Percentiles rank a stretch among this genome's conserved stretches.
These are phyloP conservation scores for Drosophila mimetica DNA, from an alignment of 2,888 invertebrate genomes.

Conservation along the genomic window DNA sequence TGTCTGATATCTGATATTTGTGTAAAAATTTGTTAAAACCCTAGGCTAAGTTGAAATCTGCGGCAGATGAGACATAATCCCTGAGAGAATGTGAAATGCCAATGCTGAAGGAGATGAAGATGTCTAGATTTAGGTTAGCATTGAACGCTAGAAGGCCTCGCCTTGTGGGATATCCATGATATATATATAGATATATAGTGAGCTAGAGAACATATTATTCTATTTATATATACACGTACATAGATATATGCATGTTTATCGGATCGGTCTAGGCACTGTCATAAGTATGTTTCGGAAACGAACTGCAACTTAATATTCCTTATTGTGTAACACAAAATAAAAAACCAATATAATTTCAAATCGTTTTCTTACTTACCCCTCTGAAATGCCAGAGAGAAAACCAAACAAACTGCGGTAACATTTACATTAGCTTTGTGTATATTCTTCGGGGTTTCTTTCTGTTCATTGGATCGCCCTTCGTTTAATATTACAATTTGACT, in stretches of 20 bases:
- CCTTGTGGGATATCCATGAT: conserved; percentile 29
- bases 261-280: conserved; percentile 42
- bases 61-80: conserved; percentile 13
- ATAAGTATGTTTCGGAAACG: conserved; percentile 47
- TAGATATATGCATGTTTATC: conserved; percentile 39
- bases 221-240: conserved; percentile 31
- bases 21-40: conserved; percentile 20
- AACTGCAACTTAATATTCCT: conserved; percentile 73
- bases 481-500: conserved; percentile 50
- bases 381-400: not conserved
- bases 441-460: conserved; percentile 22
- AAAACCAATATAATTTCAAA: conserved; percentile 10
- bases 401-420: conserved; percentile 1
- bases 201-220: conserved; percentile 31
- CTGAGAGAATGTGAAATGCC: conserved; percentile 7
- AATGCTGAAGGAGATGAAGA: conserved; percentile 23
- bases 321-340: conserved; percentile 76
- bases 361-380: not conserved
- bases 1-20: conserved; percentile 37
- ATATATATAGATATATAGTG: conserved; percentile 8
- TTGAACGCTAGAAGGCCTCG: conserved; percentile 28
- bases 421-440: conserved; percentile 40
- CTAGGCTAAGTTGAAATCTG: conserved; percentile 11
- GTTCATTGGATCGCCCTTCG: conserved; percentile 9
- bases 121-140: conserved; percentile 21